Base-by-base conservation (phyloP, 2,113 vertebrate species). In the Meriones unguiculatus region DNA sequence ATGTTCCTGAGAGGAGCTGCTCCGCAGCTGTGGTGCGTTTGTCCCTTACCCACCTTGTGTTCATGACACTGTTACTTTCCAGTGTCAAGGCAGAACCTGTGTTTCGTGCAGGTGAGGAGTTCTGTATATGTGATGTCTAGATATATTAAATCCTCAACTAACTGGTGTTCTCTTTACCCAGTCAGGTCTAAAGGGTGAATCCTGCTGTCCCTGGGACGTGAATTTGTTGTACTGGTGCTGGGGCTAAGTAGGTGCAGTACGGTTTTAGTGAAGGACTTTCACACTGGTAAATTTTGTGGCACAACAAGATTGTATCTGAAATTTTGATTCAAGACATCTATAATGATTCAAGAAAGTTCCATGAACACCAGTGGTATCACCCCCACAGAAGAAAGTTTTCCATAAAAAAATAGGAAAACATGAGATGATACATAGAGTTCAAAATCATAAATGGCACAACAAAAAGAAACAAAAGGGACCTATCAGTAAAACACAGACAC, bases 231-330 rank as follows among this genome's bases (percentile, higher is more conserved):
- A 62, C 32, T 77, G 11, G 89, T 14, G 13, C 30, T 12, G 62
- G 64, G 1, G 5, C 52, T 87, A 93, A 84, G 15, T 24, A 70
- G 25, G 28, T 84, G 14, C 32, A 59, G 35, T 73, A 30, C 32
- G n/a, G 18, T 76, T 88, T 38, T n/a, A 65, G 38, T 92, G 80
- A 87, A 90, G 86, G n/a, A 70, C 4, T 25, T 82, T 65, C 25
- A 32, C 30, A 28, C 73, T 88, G 15, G 46, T 70, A 80, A 80
- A 82, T 59, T 64, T 92, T 14, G 93, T 65, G 84, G 24, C 1
- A 80, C 85, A 92, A 59, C 70, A 12, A 84, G 0, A 92, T 62
- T 80, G 28, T n/a, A 88, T 85, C 35, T 77, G 20, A 94, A 93
- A 95, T 84, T 25, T 75, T 78, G 35, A 70, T 90, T 86, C 17